These are phyloP conservation scores for Drosophila sucinea DNA, from an alignment of 1,140 invertebrate genomes.

Conservation along the genomic window DNA sequence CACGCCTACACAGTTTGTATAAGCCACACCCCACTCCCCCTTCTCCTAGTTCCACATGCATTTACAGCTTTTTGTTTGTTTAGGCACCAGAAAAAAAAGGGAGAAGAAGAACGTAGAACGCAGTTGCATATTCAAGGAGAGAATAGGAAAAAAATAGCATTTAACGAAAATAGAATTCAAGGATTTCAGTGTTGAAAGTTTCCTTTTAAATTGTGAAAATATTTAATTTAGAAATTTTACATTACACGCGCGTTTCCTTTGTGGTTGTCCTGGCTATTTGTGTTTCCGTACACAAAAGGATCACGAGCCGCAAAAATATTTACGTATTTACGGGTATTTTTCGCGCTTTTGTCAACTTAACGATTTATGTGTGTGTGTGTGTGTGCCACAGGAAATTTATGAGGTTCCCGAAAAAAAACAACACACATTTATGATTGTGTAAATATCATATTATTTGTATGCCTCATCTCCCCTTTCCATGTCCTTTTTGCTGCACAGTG, in stretches of 20 bases:
- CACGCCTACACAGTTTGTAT: not conserved
- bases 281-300: not conserved
- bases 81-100: not conserved
- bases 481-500: not conserved
- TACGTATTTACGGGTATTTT: not conserved
- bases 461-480: not conserved
- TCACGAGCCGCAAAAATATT: not conserved
- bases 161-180: slow-evolving; percentile 8
- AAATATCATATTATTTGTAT: slow-evolving; percentile 1
- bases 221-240: slow-evolving; percentile 1
- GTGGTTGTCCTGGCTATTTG: not conserved
- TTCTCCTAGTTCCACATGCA: not conserved
- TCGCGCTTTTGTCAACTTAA: slow-evolving; percentile 1
- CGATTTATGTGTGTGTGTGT: not conserved
- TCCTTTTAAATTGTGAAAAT: slow-evolving; percentile 5
- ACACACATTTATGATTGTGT: slow-evolving; percentile 4
- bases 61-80: not conserved
- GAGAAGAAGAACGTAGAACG: not conserved
- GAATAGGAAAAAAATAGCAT: not conserved
- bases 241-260: not conserved
- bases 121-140: not conserved
- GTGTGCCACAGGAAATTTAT: not conserved
- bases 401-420: not conserved
- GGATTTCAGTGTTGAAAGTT: not conserved
- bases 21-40: not conserved